A percentile compares a stretch with the other conserved stretches of the same genome.
Conservation (phyloP, 2,113 vertebrate species). For the Rousettus leschenaultii region DNA sequence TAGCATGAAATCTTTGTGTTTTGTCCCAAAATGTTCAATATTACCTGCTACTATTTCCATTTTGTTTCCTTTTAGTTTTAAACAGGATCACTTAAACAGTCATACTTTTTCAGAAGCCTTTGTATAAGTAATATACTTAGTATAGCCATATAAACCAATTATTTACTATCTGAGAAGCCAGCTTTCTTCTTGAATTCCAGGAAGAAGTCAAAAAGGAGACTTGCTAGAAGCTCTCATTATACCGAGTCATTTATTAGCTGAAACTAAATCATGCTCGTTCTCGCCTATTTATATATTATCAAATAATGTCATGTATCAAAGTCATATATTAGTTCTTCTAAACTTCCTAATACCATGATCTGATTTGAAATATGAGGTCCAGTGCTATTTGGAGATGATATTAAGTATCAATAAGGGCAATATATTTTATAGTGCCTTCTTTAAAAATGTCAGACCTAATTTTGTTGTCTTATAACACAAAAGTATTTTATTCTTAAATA, state of each 20-base stretch:
- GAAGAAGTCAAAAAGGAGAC: neutral
- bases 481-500: neutral
- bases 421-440: neutral
- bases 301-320: neutral
- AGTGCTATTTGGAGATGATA: neutral
- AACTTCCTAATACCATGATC: neutral
- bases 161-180: neutral
- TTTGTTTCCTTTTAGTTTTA: neutral
- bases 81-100: neutral
- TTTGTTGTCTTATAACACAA: neutral
- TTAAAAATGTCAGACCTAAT: neutral
- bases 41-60: neutral
- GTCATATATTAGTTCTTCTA: neutral
- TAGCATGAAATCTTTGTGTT: constrained; percentile 25
- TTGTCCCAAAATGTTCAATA: constrained; percentile 3
- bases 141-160: neutral
- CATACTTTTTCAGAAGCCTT: neutral
- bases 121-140: neutral
- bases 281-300: neutral
- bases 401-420: neutral
- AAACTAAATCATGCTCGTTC: neutral
- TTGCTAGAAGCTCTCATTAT: neutral
- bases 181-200: neutral
- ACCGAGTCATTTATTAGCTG: neutral
- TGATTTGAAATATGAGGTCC: neutral